Conservation (phyloP, 2,113 vertebrate genomes). For the Motacilla tschutschensis region DNA sequence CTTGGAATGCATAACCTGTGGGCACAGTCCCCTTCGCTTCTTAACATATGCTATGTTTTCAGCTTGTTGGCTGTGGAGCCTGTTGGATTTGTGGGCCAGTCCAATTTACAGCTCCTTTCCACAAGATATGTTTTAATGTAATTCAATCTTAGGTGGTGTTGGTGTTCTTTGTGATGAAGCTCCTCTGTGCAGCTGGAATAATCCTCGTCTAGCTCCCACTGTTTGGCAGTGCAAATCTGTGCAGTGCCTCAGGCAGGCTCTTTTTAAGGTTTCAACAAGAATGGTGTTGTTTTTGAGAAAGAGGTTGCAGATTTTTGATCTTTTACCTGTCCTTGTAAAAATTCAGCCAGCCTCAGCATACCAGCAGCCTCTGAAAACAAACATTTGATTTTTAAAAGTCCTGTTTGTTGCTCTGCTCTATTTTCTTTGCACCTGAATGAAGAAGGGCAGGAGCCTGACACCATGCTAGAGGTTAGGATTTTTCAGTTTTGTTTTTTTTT, state of each 20-base stretch:
- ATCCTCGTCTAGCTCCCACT: background rate
- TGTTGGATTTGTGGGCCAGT: background rate
- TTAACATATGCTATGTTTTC: background rate
- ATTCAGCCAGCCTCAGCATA: background rate
- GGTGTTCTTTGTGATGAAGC: background rate
- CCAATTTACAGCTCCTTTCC: background rate
- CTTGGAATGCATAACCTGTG: background rate
- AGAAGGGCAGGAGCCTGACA: background rate
- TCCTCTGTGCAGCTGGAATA: background rate
- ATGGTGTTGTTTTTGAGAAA: background rate
- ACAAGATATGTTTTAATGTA: background rate
- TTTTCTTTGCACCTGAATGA: background rate
- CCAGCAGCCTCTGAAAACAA: conserved; percentile 18
- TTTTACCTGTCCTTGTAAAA: background rate
- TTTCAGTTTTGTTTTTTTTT: background rate
- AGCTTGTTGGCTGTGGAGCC: background rate
- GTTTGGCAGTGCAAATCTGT: background rate
- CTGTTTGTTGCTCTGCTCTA: background rate
- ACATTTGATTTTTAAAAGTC: background rate
- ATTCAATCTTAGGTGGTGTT: background rate
- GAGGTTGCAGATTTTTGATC: background rate
- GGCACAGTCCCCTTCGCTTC: background rate
- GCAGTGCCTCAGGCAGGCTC: conserved; percentile 8
- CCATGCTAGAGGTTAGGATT: background rate
- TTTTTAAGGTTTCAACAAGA: background rate